Conservation (phyloP, 2,888 invertebrate genomes). For the Acronicta leporina region DNA sequence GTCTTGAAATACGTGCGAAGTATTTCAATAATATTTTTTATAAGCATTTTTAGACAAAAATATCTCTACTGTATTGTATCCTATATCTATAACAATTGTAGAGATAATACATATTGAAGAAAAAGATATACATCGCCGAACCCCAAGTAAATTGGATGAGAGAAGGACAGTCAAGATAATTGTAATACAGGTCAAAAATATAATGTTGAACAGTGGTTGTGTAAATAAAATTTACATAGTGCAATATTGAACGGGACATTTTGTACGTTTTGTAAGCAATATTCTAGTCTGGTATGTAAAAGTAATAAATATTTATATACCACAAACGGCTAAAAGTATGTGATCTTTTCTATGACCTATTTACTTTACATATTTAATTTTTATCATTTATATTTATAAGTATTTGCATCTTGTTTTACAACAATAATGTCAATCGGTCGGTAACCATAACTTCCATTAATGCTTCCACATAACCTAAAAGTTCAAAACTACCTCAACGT, state of each 20-base stretch:
- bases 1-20: too few species aligned
- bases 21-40: too few species aligned
- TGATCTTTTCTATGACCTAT: background rate
- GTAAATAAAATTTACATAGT: conserved; percentile 33
- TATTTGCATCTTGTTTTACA: background rate
- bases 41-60: too few species aligned
- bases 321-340: background rate
- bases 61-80: background rate
- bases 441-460: conserved; percentile 11
- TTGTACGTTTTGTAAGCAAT: conserved; percentile 39
- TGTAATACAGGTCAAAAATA: background rate
- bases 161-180: too few species aligned
- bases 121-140: too few species aligned
- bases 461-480: conserved; percentile 4
- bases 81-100: conserved; percentile 1
- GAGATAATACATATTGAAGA: too few species aligned
- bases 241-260: conserved; percentile 41
- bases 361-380: conserved; percentile 2
- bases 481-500: conserved; percentile 22
- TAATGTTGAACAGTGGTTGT: conserved; percentile 22
- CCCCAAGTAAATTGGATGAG: too few species aligned
- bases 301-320: conserved; percentile 2
- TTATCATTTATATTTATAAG: background rate
- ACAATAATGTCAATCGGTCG: background rate
- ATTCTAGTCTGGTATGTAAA: conserved; percentile 42